Evolutionary conservation across 2,113 vertebrate genomes (phyloP).

Genomic region (Pygoscelis adeliae): DNA sequence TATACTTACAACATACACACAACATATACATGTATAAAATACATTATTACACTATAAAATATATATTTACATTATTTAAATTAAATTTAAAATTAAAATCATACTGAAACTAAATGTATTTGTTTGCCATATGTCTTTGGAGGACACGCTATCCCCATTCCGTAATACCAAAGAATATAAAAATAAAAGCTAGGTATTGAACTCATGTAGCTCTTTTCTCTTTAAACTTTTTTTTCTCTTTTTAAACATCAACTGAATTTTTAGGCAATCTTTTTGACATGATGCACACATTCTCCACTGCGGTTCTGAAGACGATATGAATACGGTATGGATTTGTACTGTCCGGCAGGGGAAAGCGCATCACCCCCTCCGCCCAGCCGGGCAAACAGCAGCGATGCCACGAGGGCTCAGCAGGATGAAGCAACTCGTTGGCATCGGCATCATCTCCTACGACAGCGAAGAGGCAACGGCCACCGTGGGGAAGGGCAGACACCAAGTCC

Average conservation of each 20-base stretch:
- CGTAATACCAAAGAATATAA: background rate
- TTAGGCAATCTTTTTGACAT: background rate
- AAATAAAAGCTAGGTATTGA: background rate
- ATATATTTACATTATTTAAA: background rate
- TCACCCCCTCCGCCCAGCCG: too few species aligned
- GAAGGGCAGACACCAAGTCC: background rate
- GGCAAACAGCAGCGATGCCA: background rate
- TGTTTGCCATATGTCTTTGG: background rate
- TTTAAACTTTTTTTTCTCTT: background rate
- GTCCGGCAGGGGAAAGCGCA: background rate
- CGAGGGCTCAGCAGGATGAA: background rate
- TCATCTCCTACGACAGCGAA: background rate
- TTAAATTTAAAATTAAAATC: constrained; percentile 14
- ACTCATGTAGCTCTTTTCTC: background rate
- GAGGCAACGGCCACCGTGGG: rapidly evolving
- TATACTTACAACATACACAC: background rate
- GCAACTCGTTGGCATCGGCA: background rate
- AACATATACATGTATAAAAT: background rate
- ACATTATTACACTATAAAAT: background rate
- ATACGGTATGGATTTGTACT: background rate
- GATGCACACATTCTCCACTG: background rate
- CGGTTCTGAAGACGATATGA: rapidly evolving
- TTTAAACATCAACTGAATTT: background rate
- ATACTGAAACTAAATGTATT: background rate
- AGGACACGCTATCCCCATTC: background rate